A percentile compares a stretch with the other conserved stretches of the same genome.
Evolutionary conservation across 1,140 invertebrate genomes (phyloP).

Genomic region (Saccostrea glomerata): DNA sequence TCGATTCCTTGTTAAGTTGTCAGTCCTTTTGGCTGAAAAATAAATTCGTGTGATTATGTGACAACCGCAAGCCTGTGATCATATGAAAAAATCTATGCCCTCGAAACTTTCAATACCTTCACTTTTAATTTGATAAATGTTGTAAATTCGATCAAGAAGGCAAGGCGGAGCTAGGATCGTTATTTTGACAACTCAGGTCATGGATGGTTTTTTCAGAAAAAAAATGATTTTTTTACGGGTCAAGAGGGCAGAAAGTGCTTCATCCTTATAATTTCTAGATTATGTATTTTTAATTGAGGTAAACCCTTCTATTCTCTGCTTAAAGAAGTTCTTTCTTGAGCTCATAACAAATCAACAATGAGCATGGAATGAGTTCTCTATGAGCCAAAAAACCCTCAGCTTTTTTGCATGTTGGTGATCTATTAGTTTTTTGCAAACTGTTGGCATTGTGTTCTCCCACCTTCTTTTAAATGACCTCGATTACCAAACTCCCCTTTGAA

Average conservation of each 20-base stretch:
- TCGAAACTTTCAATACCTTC: not conserved
- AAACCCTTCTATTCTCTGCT: not conserved
- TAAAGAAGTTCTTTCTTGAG: not conserved
- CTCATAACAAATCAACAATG: not conserved
- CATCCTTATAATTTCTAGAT: conserved; percentile 26
- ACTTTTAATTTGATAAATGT: conserved; percentile 14
- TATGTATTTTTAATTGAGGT: conserved; percentile 13
- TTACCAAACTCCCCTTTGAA: conserved; percentile 34
- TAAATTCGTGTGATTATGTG: not conserved
- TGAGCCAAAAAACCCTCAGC: not conserved
- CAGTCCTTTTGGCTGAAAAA: conserved; percentile 1
- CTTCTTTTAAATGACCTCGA: conserved; percentile 31
- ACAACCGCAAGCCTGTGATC: not conserved
- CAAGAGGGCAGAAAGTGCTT: conserved; percentile 25
- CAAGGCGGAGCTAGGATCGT: not conserved
- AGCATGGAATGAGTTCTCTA: not conserved
- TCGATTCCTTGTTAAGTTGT: not conserved
- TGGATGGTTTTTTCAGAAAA: not conserved
- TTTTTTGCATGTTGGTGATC: not conserved
- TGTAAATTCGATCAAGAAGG: not conserved
- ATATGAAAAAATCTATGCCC: not conserved
- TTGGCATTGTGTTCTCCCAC: not conserved
- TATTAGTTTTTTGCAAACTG: not conserved
- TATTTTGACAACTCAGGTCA: not conserved
- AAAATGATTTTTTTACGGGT: not conserved